Evolutionary conservation across 2,888 invertebrate species (phyloP).

Genomic region (Mystacides longicornis): DNA sequence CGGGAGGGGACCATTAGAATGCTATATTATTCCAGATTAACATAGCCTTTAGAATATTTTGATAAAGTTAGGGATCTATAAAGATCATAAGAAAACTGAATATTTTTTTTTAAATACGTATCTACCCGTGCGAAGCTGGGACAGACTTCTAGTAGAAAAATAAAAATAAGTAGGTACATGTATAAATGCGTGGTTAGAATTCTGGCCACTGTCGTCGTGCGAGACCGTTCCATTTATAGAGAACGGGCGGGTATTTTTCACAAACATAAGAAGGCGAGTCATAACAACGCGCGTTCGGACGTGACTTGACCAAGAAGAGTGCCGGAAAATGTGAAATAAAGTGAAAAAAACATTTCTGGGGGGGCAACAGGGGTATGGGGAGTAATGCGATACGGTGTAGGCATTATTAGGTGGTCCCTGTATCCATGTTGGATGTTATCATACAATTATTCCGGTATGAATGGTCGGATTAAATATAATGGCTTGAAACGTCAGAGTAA

Average conservation of each 20-base stretch:
- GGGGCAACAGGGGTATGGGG: constrained; percentile 1
- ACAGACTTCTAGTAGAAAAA: no score
- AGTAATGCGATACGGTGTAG: constrained; percentile 11
- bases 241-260: constrained; percentile 18
- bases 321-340: constrained; percentile 18
- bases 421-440: constrained; percentile 17
- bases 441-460: constrained; percentile 13
- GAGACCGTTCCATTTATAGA: constrained; percentile 12
- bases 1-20: no score
- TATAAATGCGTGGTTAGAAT: background rate
- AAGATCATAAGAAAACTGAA: no score
- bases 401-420: constrained; percentile 6
- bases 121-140: no score
- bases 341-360: constrained; percentile 3
- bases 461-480: constrained; percentile 9
- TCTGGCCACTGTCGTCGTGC: background rate
- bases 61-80: no score
- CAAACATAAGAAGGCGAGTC: constrained; percentile 20
- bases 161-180: no score
- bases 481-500: constrained; percentile 5
- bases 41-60: no score
- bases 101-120: no score
- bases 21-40: no score
- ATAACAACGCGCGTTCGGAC: constrained; percentile 21
- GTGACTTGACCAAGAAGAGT: constrained; percentile 20